Base-by-base conservation (phyloP, 2,888 invertebrate species). In the Apotomis turbidana region DNA sequence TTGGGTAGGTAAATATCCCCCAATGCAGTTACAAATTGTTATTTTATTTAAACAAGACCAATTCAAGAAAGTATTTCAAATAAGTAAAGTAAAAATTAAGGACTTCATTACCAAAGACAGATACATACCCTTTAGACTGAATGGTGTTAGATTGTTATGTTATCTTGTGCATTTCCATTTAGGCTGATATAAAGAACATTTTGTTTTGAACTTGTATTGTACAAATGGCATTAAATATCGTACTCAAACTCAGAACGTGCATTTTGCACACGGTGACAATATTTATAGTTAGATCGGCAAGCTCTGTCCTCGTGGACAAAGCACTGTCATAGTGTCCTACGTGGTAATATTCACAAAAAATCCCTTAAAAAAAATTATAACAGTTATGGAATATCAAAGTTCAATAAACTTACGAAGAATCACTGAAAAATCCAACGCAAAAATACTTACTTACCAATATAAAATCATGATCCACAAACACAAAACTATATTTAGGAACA, bases 381-480 rank as follows among this genome's bases (percentile, higher is more conserved):
- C 60, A 73, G 27, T 27, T 27, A 41, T 41, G 6, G 41, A 41
- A 41, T 41, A 41, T 41, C 78, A 76, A 77, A 74, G 75, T 72
- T 70, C 66, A 75, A 54, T 58, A 41, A 76, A 44, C 41, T n/a
- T 52, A 52, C 41, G 41, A 61, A 10, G 36, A 4, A 13, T 13
- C 49, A 59, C 49, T 13, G 55, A 38, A 74, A 63, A 38, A 68
- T 41, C 38, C 4, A 15, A 54, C 59, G 75, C 73, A 74, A 79
- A 77, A 78, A 83, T 87, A 88, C 87, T 87, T 78, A 91, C 91
- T 91, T 81, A 91, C 91, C 91, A 79, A 80, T 86, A 85, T 81
- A 91, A 88, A 83, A 91, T 89, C 91, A 91, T 91, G 76, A 78
- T 86, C 83, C 83, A 81, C 76, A 78, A 27, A 81, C 82, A 81